Conservation (phyloP, 2,888 invertebrate genomes). For the Leptura quadrifasciata region DNA sequence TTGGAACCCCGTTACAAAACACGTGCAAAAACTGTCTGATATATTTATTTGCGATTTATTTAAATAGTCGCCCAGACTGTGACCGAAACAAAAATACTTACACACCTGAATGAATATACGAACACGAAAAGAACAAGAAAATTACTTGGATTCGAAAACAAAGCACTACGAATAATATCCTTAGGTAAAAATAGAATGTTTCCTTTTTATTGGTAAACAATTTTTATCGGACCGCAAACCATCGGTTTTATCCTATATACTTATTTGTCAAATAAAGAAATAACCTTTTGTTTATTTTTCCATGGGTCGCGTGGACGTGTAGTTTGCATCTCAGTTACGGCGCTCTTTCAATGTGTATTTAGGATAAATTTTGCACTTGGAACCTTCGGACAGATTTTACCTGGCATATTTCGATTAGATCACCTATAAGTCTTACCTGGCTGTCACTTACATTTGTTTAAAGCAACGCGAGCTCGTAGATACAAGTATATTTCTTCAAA, state of each 20-base stretch:
- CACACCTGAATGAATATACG: conserved; percentile 22
- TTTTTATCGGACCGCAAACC: conserved; percentile 43
- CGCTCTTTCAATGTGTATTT: conserved; percentile 50
- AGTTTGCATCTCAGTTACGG: conserved; percentile 40
- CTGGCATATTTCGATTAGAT: conserved; percentile 44
- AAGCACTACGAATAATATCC: conserved; percentile 21
- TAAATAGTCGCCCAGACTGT: neutral
- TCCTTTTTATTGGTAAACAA: conserved; percentile 51
- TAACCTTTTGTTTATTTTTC: conserved; percentile 44
- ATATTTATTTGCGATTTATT: neutral
- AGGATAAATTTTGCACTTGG: conserved; percentile 53
- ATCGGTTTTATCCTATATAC: conserved; percentile 42
- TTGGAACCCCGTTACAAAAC: neutral
- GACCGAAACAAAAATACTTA: conserved; percentile 9
- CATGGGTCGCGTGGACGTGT: conserved; percentile 42
- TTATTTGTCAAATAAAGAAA: conserved; percentile 46
- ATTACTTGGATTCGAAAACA: conserved; percentile 27
- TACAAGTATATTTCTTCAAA: too few relatives aligned
- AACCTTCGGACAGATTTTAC: conserved; percentile 49
- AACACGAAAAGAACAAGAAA: neutral
- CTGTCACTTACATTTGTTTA: conserved; percentile 30
- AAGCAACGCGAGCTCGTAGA: conserved; percentile 5
- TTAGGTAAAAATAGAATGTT: conserved; percentile 47
- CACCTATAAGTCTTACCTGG: conserved; percentile 33
- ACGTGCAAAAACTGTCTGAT: neutral